Conservation (phyloP, 2,113 vertebrate genomes). For the Rhinopomastus cyanomelas region DNA sequence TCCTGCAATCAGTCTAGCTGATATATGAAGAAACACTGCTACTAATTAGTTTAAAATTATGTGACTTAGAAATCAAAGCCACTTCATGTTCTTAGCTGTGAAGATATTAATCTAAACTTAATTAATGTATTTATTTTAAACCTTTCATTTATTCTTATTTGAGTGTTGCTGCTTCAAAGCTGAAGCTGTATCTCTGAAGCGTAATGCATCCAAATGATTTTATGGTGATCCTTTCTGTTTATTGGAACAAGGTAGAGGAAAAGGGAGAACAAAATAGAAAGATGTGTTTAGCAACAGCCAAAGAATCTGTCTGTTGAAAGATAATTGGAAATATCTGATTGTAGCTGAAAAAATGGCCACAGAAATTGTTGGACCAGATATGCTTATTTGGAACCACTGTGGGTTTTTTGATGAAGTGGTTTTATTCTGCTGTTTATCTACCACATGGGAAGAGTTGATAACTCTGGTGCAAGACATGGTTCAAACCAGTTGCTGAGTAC, state of each 20-base stretch:
- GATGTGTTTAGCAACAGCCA: background rate
- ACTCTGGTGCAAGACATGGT: background rate
- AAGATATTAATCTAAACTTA: background rate
- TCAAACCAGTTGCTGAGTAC: background rate
- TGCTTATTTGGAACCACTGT: background rate
- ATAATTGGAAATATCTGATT: background rate
- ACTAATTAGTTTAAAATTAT: slow-evolving; percentile 44
- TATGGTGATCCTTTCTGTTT: background rate
- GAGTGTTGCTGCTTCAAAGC: background rate
- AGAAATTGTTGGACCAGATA: background rate
- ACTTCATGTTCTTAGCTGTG: background rate
- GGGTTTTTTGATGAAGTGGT: background rate
- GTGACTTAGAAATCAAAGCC: slow-evolving; percentile 28
- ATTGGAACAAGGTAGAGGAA: background rate
- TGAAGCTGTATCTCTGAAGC: background rate
- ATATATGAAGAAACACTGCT: slow-evolving; percentile 36
- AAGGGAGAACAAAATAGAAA: background rate
- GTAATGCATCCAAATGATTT: background rate
- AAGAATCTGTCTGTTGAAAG: background rate
- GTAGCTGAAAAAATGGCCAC: background rate
- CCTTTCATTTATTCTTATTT: slow-evolving; percentile 1
- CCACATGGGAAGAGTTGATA: background rate
- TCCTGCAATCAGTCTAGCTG: slow-evolving; percentile 29
- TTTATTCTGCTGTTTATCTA: background rate
- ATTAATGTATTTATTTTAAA: slow-evolving; percentile 3